Base-by-base conservation (phyloP, 2,888 invertebrate species). In the Diplolepis rosae region DNA sequence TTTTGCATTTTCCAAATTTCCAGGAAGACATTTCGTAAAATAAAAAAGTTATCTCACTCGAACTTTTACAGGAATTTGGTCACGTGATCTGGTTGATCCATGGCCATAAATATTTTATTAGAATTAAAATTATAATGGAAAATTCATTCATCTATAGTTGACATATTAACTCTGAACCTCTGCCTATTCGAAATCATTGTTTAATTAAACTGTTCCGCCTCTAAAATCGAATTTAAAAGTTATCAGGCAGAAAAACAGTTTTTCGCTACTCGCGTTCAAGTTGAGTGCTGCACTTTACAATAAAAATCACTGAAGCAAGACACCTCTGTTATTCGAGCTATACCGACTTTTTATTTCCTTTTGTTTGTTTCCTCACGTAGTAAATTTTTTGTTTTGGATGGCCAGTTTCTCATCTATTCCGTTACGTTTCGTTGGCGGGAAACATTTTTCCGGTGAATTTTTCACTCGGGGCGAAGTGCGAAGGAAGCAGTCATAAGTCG, bases 401-500 rank as follows among this genome's bases (percentile, higher is more conserved):
- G 28, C 28, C 30, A 52, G 28, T 2, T 32, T 61, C 35, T 61
- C 24, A 27, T 24, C 13, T 61, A 39, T 42, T 61, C 39, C 39
- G 39, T 61, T 61, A 61, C 7, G 39, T 42, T 24, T 42, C 39
- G 39, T 61, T 61, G 39, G 13, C n/a, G 7, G 24, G 27, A 42
- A 39, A 13, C 39, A 42, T 61, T 61, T 61, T 61, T 39, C 39
- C 24, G 39, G 61, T 61, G 24, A 61, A 61, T 61, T 65, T 70
- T 66, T 68, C 45, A 39, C 66, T 67, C 42, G 51, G 39, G 35
- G 24, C 39, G 39, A 61, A 61, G 39, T n/a, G 39, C n/a, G 61
- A 39, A 39, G 24, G 39, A 61, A 15, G 45, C 48, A 52, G 66
- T 65, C 68, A 52, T 66, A 67, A 68, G 51, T 67, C 45, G 32